Conservation (phyloP, 2,888 invertebrate genomes). For the Asteroscopus sphinx region DNA sequence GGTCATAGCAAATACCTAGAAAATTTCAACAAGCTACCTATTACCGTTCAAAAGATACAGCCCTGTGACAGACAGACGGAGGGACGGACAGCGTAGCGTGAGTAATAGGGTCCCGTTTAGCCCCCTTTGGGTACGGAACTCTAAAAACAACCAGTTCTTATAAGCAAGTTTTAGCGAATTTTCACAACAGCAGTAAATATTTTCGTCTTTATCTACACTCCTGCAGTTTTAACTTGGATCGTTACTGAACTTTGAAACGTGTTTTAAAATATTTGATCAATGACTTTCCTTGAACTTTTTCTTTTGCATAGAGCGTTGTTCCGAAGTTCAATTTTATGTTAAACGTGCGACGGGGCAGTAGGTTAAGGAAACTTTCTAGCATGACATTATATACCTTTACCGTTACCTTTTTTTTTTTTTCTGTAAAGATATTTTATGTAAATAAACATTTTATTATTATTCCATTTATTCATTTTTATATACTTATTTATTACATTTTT, state of each 20-base stretch:
- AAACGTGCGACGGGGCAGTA: constrained; percentile 33
- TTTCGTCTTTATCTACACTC: constrained; percentile 28
- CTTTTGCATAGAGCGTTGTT: constrained; percentile 29
- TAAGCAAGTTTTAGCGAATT: not conserved
- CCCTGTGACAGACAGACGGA: no score
- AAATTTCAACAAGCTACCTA: no score
- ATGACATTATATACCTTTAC: constrained; percentile 32
- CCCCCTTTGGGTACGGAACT: no score
- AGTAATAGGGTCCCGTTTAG: no score
- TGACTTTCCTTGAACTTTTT: constrained; percentile 36
- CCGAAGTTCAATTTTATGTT: constrained; percentile 51
- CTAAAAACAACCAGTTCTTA: not conserved
- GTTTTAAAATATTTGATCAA: constrained; percentile 59
- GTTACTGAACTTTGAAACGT: constrained; percentile 40
- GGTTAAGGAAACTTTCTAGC: constrained; percentile 29
- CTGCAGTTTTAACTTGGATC: constrained; percentile 46
- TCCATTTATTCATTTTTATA: no score
- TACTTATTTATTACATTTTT: no score
- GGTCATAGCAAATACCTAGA: no score
- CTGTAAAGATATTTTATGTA: no score
- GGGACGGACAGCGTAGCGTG: no score
- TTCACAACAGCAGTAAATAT: constrained; percentile 17
- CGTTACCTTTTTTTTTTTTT: no score
- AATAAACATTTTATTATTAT: no score
- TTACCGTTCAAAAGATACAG: no score